Evolutionary conservation across 2,888 invertebrate species (phyloP), one percentile per base, ranked within the genome.

Genomic region (Seira ritae): DNA sequence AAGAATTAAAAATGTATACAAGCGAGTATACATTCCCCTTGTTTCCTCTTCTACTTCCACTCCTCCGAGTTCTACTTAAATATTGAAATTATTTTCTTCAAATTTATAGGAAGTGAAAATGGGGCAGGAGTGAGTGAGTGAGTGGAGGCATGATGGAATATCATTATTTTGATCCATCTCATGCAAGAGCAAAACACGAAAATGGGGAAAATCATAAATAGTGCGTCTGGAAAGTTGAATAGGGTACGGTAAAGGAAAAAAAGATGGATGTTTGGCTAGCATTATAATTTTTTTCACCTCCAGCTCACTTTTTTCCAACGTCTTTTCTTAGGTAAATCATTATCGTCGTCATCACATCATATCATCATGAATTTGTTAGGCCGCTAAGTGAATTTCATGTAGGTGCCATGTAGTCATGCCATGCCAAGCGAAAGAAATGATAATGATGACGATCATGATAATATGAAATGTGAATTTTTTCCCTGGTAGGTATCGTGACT

Each of bases 401-500:
- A 71, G 55, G 71, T 71, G 24, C 15, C 23, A 42, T 22, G 2
- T 12, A n/a, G n/a, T n/a, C n/a, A n/a, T n/a, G n/a, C n/a, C 60
- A 55, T 42, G 12, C 42, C 42, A 42, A 42, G 42, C 42, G 12
- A 42, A 42, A 42, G 12, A 42, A 42, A 42, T 60, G 55, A 60
- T 71, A 31, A 55, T 42, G 42, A 42, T 71, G 23, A 24, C 55
- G 60, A 17, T 42, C 42, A 42, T 42, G 42, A 42, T 42, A 12
- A 42, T 55, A 71, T 42, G 55, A 55, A 71, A 60, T 55, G 60
- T 50, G 71, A 71, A 71, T 60, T 55, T 42, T 4, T 8, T 4
- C 6, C 42, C 31, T 67, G 55, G 68, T 68, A 69, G 68, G 76
- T 76, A 76, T 76, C 76, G 76, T 76, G 76, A 76, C 76, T 76